phyloP scores from a whole-genome alignment of 2,888 invertebrate genomes.

The Trimorus sp. region DNA sequence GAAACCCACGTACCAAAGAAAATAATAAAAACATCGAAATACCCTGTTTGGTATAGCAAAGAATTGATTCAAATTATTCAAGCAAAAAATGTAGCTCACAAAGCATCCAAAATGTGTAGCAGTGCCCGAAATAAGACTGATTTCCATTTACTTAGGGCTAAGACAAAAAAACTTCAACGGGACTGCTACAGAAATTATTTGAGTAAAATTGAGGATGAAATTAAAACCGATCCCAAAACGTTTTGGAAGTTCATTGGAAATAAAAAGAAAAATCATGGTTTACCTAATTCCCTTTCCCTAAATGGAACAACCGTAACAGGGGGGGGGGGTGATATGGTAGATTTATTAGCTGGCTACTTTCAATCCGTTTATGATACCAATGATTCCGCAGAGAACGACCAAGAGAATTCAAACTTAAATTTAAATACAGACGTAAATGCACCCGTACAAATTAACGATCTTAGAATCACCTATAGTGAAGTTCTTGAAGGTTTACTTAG shows the following conservation, averaged over 20 bases:
- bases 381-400: not conserved
- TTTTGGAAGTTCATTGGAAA: constrained; percentile 19
- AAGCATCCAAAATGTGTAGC: not conserved
- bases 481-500: not conserved
- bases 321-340: not conserved
- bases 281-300: not conserved
- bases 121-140: not conserved
- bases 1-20: not conserved
- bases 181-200: constrained; percentile 3
- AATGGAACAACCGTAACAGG: not conserved
- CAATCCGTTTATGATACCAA: not conserved
- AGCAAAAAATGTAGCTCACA: not conserved
- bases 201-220: not conserved
- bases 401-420: not conserved
- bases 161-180: constrained; percentile 3
- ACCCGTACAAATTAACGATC: not conserved
- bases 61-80: constrained; percentile 1
- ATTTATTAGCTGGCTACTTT: constrained; percentile 2
- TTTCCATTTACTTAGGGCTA: not conserved
- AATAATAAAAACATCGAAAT: constrained; percentile 3
- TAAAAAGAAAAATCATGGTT: constrained; percentile 10
- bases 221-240: constrained; percentile 3
- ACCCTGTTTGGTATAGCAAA: not conserved
- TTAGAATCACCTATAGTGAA: not conserved
- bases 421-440: not conserved